Base-by-base conservation (phyloP, 2,888 invertebrate species). In the Adela reaumurella region DNA sequence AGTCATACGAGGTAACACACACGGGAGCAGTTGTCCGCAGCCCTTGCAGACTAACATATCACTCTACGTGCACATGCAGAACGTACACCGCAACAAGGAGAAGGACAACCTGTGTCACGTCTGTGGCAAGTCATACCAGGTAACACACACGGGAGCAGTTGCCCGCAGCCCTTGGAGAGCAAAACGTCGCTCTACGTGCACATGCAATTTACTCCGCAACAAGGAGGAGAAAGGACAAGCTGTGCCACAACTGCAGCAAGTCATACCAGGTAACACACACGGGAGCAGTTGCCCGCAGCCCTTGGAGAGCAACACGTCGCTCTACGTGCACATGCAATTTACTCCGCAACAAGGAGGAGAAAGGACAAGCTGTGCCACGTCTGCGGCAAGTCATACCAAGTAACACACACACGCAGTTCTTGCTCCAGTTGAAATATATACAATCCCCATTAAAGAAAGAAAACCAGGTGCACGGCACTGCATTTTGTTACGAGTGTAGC, bases 21-120 rank as follows among this genome's bases (percentile, higher is more conserved):
- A n/a, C n/a, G n/a, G n/a, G n/a, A n/a, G n/a, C n/a, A n/a, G n/a
- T n/a, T n/a, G n/a, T n/a, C n/a, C n/a, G 0, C 65, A 78, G 77
- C 67, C 78, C 14, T 77, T 73, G 66, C 77, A 77, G 46, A 74
- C 72, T 11, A 72, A 74, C 63, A 76, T 78, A 2, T 76, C 78
- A 0, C 53, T 76, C 43, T 78, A 77, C 59, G 69, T 76, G 0
- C 78, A 77, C 57, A 51, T 65, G 53, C 73, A 74, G 54, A 74
- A 74, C 47, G 73, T 77, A 0, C 78, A 78, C 51, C 52, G 61
- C 0, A 62, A 67, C 35, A 68, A 68, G 48, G 63, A 63, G 51
- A 68, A 68, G 47, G 68, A 71, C 43, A 74, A 78, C 51, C 59
- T 78, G 2, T 78, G 77, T 42, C 76, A 78, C 51, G 76, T 77